Evolutionary conservation across 2,797 vertebrate species (phyloP).

Genomic region (Hafferia zeledoni): DNA sequence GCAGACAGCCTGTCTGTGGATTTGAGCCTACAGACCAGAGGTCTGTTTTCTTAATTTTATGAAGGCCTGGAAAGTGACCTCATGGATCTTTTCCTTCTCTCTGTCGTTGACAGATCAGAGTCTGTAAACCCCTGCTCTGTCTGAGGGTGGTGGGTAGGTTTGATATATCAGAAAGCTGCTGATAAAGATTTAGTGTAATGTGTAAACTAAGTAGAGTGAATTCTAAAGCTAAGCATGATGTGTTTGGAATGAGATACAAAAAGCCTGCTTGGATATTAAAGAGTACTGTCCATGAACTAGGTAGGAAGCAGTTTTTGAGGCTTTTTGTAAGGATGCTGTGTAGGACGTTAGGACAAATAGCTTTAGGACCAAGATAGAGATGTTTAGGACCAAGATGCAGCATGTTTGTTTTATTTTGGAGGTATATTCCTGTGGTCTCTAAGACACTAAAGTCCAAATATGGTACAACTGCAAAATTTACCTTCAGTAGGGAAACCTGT

Average conservation of each 20-base stretch:
- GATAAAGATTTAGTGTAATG: not conserved
- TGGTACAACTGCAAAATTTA: not conserved
- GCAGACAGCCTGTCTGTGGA: constrained; percentile 15
- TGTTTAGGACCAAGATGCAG: not conserved
- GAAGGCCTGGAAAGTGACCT: not conserved
- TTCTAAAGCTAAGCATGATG: not conserved
- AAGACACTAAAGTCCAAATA: not conserved
- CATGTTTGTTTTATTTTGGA: not conserved
- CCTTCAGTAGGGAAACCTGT: not conserved
- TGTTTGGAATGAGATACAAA: not conserved
- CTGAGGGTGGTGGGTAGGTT: not conserved
- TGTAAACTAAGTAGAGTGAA: not conserved
- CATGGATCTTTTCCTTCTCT: not conserved
- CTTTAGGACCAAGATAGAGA: not conserved
- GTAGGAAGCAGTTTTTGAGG: not conserved
- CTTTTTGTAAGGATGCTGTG: not conserved
- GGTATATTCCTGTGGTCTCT: not conserved
- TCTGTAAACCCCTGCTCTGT: not conserved
- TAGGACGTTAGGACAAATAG: not conserved
- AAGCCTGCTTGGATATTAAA: not conserved
- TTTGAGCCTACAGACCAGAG: constrained; percentile 4
- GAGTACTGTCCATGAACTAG: not conserved
- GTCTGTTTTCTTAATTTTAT: constrained; percentile 20
- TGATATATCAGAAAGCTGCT: not conserved
- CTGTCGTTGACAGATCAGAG: not conserved